These are phyloP conservation scores for Stomatorhinus ivindoensis DNA, from an alignment of 2,113 vertebrate genomes.

Conservation along the genomic window DNA sequence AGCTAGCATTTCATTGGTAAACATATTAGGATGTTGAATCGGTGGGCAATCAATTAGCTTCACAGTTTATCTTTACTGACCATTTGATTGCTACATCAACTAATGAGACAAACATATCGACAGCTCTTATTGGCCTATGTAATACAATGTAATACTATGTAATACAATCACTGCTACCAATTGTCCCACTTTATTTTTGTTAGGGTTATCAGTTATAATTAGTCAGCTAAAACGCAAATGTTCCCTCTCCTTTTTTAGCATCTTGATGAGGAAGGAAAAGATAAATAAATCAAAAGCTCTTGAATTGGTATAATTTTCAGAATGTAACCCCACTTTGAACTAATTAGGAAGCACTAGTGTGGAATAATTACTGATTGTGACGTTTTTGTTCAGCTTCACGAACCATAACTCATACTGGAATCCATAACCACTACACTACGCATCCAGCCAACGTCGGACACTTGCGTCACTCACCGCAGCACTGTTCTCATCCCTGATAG, in stretches of 20 bases:
- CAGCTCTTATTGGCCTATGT: not conserved
- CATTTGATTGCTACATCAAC: not conserved
- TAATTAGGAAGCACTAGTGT: not conserved
- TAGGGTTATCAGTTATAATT: not conserved
- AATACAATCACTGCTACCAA: not conserved
- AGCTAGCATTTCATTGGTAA: not conserved
- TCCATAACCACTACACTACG: not conserved
- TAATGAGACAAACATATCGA: not conserved
- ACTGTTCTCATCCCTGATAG: not conserved
- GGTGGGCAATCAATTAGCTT: not conserved
- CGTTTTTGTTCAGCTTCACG: not conserved
- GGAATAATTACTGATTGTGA: not conserved
- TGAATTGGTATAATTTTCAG: not conserved
- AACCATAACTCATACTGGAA: not conserved
- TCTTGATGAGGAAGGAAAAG: not conserved
- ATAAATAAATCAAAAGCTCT: not conserved
- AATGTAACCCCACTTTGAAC: not conserved
- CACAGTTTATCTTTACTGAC: not conserved
- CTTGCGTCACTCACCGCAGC: not conserved
- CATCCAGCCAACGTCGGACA: not conserved
- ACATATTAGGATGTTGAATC: not conserved
- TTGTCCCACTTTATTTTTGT: not conserved
- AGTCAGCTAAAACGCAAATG: not conserved
- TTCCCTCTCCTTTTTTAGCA: not conserved
- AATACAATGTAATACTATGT: not conserved